Evolutionary conservation across 2,113 vertebrate species (phyloP), one percentile per base, ranked within the genome.

Genomic region (Phyllostomus hastatus): DNA sequence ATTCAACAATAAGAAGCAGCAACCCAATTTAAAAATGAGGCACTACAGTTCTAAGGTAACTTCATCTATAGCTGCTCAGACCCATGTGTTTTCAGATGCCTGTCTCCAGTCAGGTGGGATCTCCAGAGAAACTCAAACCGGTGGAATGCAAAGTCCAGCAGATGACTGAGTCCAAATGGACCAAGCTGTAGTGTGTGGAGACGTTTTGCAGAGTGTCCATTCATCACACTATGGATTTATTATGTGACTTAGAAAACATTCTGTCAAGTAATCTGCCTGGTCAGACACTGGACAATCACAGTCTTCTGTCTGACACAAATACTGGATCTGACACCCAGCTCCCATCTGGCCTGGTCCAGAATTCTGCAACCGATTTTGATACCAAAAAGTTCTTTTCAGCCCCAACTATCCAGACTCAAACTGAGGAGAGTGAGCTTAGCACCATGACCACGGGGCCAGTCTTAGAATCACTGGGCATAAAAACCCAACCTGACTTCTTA

Each of bases 331-430:
- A 98, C 31, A 91, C 98, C 0, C 98, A 98, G 92, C 98, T 99
- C 88, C 98, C 99, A 11, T 97, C 99, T 46, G 99, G 98, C 86
- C 98, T 99, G 11, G 97, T 99, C 7, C 99, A 99, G 76, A 99
- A 98, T 96, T 97, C 98, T 0, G 98, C 98, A 31, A 99, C 99
- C 46, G 99, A 99, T 98, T 99, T 99, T 73, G 99, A 99, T 97
- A 99, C 99, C 41, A 99, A 99, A 90, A 99, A 99, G 95, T 99
- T 99, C 97, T 99, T 99, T 72, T 99, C 98, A 2, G 99, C 99
- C 12, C 99, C 99, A 87, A 99, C 99, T 97, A 99, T 99, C 97
- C 99, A 99, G 97, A 99, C 99, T 7, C 99, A 99, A 93, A 99
- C 99, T 0, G 99, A 99, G 83, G 99, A 99, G 97, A 99, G 99